phyloP scores from a whole-genome alignment of 2,888 invertebrate species.

The Dasysyrphus tricinctus region DNA sequence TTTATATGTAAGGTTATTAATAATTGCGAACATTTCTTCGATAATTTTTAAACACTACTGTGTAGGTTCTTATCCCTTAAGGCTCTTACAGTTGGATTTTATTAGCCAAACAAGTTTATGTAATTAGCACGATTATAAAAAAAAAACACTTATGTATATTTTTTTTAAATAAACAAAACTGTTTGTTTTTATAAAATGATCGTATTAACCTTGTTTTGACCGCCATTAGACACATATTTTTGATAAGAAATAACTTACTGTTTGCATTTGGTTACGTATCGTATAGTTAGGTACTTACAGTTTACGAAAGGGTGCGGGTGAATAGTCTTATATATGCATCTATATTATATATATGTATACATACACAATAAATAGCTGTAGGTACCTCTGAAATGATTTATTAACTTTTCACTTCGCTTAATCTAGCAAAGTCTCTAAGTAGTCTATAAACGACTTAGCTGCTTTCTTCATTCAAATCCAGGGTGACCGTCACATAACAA shows the following conservation, averaged over 20 bases:
- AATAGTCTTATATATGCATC: not conserved
- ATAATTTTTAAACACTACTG: conserved; percentile 16
- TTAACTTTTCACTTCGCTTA: conserved; percentile 48
- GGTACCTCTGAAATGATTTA: conserved; percentile 30
- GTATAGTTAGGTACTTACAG: not conserved
- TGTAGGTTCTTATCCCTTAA: conserved; percentile 38
- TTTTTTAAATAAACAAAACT: conserved; percentile 28
- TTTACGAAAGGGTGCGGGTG: conserved; percentile 53
- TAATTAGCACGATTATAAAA: conserved; percentile 35
- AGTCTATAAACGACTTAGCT: conserved; percentile 28
- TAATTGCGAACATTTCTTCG: no score
- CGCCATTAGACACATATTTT: conserved; percentile 50
- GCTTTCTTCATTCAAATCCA: conserved; percentile 34
- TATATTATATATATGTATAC: not conserved
- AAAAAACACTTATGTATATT: conserved; percentile 4
- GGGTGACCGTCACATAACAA: conserved; percentile 66
- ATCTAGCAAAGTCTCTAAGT: conserved; percentile 18
- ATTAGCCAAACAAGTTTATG: conserved; percentile 39
- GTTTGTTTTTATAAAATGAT: conserved; percentile 51
- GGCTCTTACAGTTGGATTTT: conserved; percentile 14
- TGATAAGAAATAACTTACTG: conserved; percentile 67
- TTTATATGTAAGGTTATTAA: no score
- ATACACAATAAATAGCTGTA: not conserved
- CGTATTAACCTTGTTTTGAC: conserved; percentile 72
- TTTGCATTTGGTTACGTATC: conserved; percentile 37